Evolutionary conservation across 2,888 invertebrate species (phyloP), one percentile per base, ranked within the genome.

Genomic region (Trissonchulus sp.): DNA sequence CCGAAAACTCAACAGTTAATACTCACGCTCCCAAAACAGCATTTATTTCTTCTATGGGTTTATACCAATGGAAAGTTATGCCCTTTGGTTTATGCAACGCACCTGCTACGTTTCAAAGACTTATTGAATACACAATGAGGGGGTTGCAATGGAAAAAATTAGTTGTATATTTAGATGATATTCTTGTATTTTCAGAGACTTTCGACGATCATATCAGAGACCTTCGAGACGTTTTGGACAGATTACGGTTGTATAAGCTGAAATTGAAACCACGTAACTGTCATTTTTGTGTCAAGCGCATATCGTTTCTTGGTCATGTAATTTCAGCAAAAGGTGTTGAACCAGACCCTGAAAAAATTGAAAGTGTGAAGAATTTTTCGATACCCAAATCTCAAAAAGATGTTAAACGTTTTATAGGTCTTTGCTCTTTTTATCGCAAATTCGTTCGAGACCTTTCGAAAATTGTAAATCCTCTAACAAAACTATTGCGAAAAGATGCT

Each of bases 41-140:
- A 28, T 78, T 79, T 48, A 60, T 62, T 15, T 76, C 78, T 3
- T 62, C 74, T 23, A 23, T 31, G 18, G 77, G 79, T 1, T 76
- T 77, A 28, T 79, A 72, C 36, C 75, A 80, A 31, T 79, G 76
- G 72, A 75, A 75, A 2, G 62, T 76, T 3, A 76, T 79, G 76
- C 69, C 76, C 0, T 78, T 77, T 69, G 77, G 78, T 8, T 60
- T 79, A 0, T 74, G 76, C 1, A 78, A 77, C 31, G 77, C 77
- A 34, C 77, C 77, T 28, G 76, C 78, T 0, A 77, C 76, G 8
- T 79, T 79, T 60, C 77, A 79, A 76, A 35, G 77, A 23, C 71
- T 78, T 2, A 74, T 74, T 31, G 23, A 73, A 18, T 15, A n/a
- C 3, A 35, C 34, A 31, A 31, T 72, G 63, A 18, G 30, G 8